Conservation (phyloP, 1,140 invertebrate species). For the Atopsyche davidsoni region DNA sequence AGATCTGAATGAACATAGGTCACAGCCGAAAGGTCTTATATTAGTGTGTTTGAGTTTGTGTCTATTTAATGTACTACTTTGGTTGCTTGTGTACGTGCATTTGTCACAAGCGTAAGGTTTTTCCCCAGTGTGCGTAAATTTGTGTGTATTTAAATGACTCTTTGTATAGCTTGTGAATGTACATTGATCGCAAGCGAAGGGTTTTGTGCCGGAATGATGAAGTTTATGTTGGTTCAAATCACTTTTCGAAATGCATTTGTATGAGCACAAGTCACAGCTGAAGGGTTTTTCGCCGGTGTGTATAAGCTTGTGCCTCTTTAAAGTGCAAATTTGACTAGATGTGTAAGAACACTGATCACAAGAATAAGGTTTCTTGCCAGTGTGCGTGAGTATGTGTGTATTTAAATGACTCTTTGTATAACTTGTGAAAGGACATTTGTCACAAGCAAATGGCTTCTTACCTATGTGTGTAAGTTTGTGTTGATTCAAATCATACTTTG, state of each 20-base stretch:
- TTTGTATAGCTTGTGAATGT: conserved; percentile 23
- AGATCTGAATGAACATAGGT: conserved; percentile 10
- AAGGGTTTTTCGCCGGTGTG: conserved; percentile 49
- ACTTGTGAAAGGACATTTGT: conserved; percentile 54
- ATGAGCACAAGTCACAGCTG: conserved; percentile 42
- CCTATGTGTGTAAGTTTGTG: conserved; percentile 33
- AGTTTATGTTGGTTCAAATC: no score
- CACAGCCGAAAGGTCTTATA: conserved; percentile 17
- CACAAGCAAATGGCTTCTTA: conserved; percentile 51
- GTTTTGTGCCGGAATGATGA: no score
- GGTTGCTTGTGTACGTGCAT: conserved; percentile 48
- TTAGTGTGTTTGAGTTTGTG: conserved; percentile 24
- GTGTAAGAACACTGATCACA: conserved; percentile 50
- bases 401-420: conserved; percentile 60
- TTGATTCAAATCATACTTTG: neutral
- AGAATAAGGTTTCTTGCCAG: conserved; percentile 55
- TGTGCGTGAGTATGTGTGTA: conserved; percentile 53
- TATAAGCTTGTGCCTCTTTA: conserved; percentile 46
- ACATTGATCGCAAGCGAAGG: no score
- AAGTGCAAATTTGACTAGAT: conserved; percentile 39
- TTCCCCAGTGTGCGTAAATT: conserved; percentile 46
- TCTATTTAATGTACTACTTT: conserved; percentile 26
- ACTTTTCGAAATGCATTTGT: no score
- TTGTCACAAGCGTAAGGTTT: conserved; percentile 51
- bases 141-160: no score